These are phyloP conservation scores for Lagria hirta DNA, from an alignment of 2,888 invertebrate species.

Conservation along the genomic window DNA sequence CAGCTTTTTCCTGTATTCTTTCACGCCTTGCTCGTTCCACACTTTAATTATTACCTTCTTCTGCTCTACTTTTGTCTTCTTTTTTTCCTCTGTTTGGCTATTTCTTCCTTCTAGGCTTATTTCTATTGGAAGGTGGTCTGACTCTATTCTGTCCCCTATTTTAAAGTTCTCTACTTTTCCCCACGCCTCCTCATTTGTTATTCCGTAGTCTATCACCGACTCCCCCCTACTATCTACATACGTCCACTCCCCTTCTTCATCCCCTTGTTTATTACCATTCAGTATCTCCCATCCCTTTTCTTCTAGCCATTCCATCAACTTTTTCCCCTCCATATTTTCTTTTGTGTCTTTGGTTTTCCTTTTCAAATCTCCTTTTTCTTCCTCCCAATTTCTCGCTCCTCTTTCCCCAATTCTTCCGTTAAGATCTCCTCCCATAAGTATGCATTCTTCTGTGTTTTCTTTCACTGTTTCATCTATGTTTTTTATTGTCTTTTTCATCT, in stretches of 20 bases:
- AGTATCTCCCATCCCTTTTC: no score
- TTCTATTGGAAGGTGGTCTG: conserved; percentile 1
- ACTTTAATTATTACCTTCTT: not conserved
- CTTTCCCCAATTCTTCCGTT: no score
- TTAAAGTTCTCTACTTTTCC: not conserved
- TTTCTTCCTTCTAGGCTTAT: not conserved
- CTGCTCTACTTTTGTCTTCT: not conserved
- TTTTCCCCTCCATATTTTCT: conserved; percentile 2
- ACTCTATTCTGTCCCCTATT: conserved; percentile 1
- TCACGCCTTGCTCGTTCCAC: conserved; percentile 1
- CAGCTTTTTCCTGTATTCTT: conserved; percentile 1
- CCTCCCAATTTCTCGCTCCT: not conserved
- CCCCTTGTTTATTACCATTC: no score
- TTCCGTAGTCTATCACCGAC: not conserved
- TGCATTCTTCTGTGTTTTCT: no score
- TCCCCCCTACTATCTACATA: not conserved
- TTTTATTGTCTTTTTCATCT: no score
- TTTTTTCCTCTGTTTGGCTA: no score
- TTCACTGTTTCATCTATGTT: no score
- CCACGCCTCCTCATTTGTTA: conserved; percentile 1
- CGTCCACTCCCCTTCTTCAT: conserved; percentile 1
- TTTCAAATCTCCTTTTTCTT: no score
- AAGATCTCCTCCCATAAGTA: no score
- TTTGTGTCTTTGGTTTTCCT: not conserved
- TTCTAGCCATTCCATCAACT: not conserved